Base-by-base conservation (phyloP, 2,113 vertebrate genomes). In the Chloebia gouldiae region DNA sequence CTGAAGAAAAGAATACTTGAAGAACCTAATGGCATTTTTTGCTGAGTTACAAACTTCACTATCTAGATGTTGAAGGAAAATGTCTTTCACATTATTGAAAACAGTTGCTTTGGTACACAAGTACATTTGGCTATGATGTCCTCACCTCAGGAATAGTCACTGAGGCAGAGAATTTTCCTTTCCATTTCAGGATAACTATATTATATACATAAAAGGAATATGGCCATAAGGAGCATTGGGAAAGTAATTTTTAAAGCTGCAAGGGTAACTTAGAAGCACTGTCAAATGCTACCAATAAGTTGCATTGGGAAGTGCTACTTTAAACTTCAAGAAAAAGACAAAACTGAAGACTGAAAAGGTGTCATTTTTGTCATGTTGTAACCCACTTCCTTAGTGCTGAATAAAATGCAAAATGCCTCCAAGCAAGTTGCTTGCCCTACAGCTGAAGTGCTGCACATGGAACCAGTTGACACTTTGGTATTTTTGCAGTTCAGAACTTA, bases 401-500 rank as follows among this genome's bases (percentile, higher is more conserved):
- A 89, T 59, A 76, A 94, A 94, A 90, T 86, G 85, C 49, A 94
- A 70, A 96, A 86, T 68, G 30, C 35, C 60, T 81, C 60, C 50
- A 68, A 85, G 81, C 22, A 80, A 79, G 75, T 79, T 78, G 66
- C 92, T 85, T 96, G 89, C 54, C 54, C 50, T 92, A 33, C 80
- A 95, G 79, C 40, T 91, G 85, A 96, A 90, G 33, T 39, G 35
- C 39, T 88, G 71, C 90, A 93, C 90, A 83, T 56, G 85, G 90
- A 93, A 88, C 60, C 57, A 72, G 80, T n/a, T 92, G 86, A 78
- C 82, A 88, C 72, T 81, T 95, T 0, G 7, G 57, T 86, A 92
- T 80, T 94, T 93, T 33, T 86, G 60, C 77, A 81, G 76, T 88
- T 90, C 88, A 90, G 72, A 75, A 68, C 82, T 91, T 85, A 94